Evolutionary conservation across 2,888 invertebrate species (phyloP).

Genomic region (Loripinus fragilis): DNA sequence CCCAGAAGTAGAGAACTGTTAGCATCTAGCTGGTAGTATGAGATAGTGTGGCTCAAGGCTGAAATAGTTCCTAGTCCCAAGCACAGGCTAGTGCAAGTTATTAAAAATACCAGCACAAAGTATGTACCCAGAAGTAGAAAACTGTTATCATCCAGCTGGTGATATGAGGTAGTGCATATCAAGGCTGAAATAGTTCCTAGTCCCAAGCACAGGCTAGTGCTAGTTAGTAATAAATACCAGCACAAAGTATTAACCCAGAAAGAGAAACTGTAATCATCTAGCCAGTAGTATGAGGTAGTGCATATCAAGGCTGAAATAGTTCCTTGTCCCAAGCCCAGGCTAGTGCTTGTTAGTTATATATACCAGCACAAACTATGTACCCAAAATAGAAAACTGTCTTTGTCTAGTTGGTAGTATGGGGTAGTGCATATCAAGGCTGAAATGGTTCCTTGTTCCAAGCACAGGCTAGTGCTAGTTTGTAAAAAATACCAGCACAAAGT

Average conservation of each 20-base stretch:
- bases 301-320: not conserved
- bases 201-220: slow-evolving; percentile 7
- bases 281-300: not conserved
- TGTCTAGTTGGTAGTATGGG: too few relatives aligned
- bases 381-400: too few relatives aligned
- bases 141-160: too few relatives aligned
- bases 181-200: not conserved
- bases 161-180: not conserved
- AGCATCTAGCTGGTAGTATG: too few relatives aligned
- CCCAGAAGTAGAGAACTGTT: too few relatives aligned
- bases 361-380: too few relatives aligned
- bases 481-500: too few relatives aligned
- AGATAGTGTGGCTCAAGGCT: not conserved
- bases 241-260: not conserved
- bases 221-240: not conserved
- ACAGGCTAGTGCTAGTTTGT: too few relatives aligned
- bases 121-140: too few relatives aligned
- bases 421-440: too few relatives aligned
- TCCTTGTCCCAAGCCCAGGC: slow-evolving; percentile 3
- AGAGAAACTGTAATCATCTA: not conserved
- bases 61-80: slow-evolving; percentile 1
- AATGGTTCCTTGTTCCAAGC: too few relatives aligned
- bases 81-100: not conserved
- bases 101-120: not conserved
- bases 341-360: not conserved